Percentiles rank a stretch among this genome's conserved stretches.
Evolutionary conservation across 2,113 vertebrate genomes (phyloP).

Genomic region (Eira barbara): DNA sequence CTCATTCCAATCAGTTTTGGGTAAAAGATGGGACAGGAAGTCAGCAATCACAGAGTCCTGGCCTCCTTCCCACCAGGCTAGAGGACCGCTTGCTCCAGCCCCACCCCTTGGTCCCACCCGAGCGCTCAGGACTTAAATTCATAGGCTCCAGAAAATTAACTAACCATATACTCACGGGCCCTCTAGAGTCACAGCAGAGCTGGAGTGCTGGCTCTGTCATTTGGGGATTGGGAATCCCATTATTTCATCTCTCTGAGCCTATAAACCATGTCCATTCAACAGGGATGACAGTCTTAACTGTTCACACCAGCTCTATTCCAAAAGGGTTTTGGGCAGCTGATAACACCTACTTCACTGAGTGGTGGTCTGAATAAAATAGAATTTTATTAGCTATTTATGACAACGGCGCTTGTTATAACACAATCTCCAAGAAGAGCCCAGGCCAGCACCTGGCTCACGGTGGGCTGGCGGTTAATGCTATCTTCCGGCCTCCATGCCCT

Average conservation of each 20-base stretch:
- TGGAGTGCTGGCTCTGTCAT: not conserved
- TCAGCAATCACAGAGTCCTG: fast-evolving
- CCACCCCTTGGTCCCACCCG: not conserved
- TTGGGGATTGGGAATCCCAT: not conserved
- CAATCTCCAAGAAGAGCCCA: not conserved
- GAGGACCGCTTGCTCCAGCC: not conserved
- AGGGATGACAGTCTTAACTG: not conserved
- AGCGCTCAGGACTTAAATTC: not conserved
- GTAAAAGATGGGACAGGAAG: not conserved
- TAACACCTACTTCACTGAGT: not conserved
- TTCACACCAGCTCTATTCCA: not conserved
- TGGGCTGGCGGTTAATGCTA: fast-evolving
- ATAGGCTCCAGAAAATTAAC: not conserved
- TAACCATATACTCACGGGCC: not conserved
- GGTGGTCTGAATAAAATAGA: not conserved
- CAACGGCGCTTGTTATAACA: not conserved
- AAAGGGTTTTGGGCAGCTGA: not conserved
- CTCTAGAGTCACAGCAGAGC: not conserved
- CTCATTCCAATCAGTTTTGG: not conserved
- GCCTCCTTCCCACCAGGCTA: not conserved
- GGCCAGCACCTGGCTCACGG: not conserved
- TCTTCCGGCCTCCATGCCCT: not conserved
- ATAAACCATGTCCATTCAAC: fast-evolving
- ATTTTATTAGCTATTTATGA: not conserved
- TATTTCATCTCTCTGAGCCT: not conserved